phyloP scores from a whole-genome alignment of 2,888 invertebrate species.

The Tridacna crocea region DNA sequence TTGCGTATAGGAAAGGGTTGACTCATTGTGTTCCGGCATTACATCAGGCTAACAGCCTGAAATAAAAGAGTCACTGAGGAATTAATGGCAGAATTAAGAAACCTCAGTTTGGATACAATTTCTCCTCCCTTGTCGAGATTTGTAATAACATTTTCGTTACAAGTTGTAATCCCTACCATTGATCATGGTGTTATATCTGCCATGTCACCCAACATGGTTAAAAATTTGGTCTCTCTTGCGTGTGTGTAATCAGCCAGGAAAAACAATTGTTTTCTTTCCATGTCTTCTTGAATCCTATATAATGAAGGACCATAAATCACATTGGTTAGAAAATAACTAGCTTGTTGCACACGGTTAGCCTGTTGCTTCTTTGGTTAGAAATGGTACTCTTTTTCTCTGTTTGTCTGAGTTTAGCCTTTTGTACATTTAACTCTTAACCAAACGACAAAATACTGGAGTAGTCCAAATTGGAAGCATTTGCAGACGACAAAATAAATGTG shows the following conservation, averaged over 20 bases:
- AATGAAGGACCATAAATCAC: slow-evolving; percentile 10
- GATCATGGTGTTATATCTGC: slow-evolving; percentile 29
- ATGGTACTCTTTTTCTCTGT: too few relatives aligned
- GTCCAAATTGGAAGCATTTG: too few relatives aligned
- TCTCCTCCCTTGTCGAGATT: slow-evolving; percentile 26
- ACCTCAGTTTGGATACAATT: slow-evolving; percentile 35
- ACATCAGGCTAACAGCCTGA: slow-evolving; percentile 38
- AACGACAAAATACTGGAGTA: too few relatives aligned
- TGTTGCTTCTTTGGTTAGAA: too few relatives aligned
- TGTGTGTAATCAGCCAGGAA: slow-evolving; percentile 15
- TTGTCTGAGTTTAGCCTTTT: too few relatives aligned
- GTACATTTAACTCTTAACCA: too few relatives aligned
- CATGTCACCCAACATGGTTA: slow-evolving; percentile 24
- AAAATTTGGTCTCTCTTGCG: not conserved
- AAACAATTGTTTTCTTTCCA: slow-evolving; percentile 26
- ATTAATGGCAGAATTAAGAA: slow-evolving; percentile 48
- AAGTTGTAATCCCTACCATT: slow-evolving; percentile 27
- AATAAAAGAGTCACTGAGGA: slow-evolving; percentile 46
- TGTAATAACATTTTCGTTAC: slow-evolving; percentile 31
- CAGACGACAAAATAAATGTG: too few relatives aligned
- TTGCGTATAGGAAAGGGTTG: too few relatives aligned
- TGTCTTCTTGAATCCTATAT: slow-evolving; percentile 5
- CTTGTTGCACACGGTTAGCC: too few relatives aligned
- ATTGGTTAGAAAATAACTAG: slow-evolving; percentile 7
- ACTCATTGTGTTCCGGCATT: too few relatives aligned